Conservation (phyloP, 2,113 vertebrate genomes). For the Camelus bactrianus region DNA sequence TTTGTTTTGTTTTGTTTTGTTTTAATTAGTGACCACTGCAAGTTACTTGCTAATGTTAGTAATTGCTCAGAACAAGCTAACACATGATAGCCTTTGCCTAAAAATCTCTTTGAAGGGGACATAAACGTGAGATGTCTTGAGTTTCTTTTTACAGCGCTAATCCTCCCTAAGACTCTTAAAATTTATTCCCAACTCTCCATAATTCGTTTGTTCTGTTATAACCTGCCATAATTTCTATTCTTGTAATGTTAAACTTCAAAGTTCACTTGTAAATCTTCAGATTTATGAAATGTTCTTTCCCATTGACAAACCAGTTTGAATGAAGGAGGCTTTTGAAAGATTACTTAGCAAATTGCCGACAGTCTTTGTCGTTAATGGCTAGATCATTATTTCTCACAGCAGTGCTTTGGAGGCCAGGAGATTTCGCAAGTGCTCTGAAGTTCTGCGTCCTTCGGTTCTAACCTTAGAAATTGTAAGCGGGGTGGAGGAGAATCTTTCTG, state of each 20-base stretch:
- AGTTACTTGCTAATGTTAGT: constrained; percentile 18
- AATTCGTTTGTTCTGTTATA: constrained; percentile 71
- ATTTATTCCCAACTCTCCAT: constrained; percentile 66
- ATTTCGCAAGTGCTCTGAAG: constrained; percentile 40
- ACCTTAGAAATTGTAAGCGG: constrained; percentile 52
- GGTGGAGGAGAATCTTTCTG: not conserved
- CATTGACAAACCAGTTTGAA: constrained; percentile 72
- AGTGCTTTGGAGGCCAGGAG: constrained; percentile 1
- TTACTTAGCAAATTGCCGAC: constrained; percentile 54
- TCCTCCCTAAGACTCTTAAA: constrained; percentile 70
- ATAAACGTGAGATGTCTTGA: constrained; percentile 55
- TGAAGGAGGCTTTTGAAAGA: constrained; percentile 69
- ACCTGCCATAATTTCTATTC: constrained; percentile 76
- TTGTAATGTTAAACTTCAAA: constrained; percentile 79
- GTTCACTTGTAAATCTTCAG: constrained; percentile 76
- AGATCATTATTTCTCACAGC: constrained; percentile 67
- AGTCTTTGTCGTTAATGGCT: constrained; percentile 42
- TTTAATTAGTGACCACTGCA: constrained; percentile 32
- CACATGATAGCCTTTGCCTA: constrained; percentile 41
- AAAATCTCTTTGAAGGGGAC: constrained; percentile 57
- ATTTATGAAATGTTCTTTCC: constrained; percentile 78
- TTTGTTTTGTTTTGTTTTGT: not conserved
- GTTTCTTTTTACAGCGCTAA: constrained; percentile 69
- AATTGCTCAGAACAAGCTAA: constrained; percentile 52
- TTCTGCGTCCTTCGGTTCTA: constrained; percentile 71